Evolutionary conservation across 2,113 vertebrate genomes (phyloP), one percentile per base, ranked within the genome.

Genomic region (Vulpes vulpes): DNA sequence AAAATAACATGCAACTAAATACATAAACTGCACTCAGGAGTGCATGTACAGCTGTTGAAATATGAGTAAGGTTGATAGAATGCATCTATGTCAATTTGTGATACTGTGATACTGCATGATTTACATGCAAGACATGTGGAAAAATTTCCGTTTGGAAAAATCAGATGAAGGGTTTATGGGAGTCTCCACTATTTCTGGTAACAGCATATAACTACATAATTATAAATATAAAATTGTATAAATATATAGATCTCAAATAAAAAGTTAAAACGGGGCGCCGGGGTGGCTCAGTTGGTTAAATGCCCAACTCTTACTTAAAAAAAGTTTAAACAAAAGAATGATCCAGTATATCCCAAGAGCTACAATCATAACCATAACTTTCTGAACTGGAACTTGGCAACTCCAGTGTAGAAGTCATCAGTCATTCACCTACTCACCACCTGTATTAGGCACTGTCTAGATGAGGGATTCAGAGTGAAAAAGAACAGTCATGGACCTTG

Each of bases 191-290:
- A 89, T 35, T 84, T 89, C 59, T 89, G 82, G 85, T 0, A 93
- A 80, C 11, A 86, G n/a, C 14, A 76, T 91, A 3, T 60, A 95
- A 89, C 95, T 65, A 35, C n/a, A 67, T 11, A 80, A 43, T 43
- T 43, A 43, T 43, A 43, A 43, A 43, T 1, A 43, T 1, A 43
- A 43, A 7, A 43, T 43, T 43, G 7, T 43, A 43, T 60, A 95
- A 89, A 96, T 65, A 35, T 38, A 67, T 11, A 80, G 71, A 85
- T 55, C 8, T 53, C 67, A 95, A 93, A 96, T 65, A 69, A 92
- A 91, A 73, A 65, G 3, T 25, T 43, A 93, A 94, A 93, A 59
- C 25, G 8, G 67, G 67, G n/a, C 32, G 8, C 16, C 67, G 20
- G 17, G 67, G 32, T 35, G 67, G 32, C 32, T 69, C 32, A 69